Conservation (phyloP, 2,797 vertebrate species). For the Bovichtus variegatus region DNA sequence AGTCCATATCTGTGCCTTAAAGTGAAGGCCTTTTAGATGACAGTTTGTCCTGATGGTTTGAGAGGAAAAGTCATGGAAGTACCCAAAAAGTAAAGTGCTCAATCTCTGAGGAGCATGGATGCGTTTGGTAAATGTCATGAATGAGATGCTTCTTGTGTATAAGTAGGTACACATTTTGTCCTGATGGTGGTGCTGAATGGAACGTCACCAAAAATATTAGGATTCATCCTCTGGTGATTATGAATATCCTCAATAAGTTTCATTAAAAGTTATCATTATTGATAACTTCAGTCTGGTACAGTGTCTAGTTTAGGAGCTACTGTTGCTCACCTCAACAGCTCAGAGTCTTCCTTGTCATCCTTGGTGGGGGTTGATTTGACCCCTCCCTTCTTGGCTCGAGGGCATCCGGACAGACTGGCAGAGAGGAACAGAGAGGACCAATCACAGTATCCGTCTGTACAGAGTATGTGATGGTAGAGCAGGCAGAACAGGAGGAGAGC, state of each 20-base stretch:
- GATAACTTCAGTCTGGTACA: neutral
- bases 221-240: neutral
- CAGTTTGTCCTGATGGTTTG: neutral
- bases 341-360: conserved; percentile 98
- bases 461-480: neutral
- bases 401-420: conserved; percentile 96
- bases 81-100: neutral
- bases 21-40: too few species aligned
- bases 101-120: too few species aligned
- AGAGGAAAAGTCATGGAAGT: too few species aligned
- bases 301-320: neutral
- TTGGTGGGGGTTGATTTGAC: conserved; percentile 94
- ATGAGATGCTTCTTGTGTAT: neutral
- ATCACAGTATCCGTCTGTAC: neutral
- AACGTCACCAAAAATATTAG: neutral
- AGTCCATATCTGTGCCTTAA: too few species aligned
- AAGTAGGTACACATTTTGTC: neutral
- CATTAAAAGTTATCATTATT: neutral
- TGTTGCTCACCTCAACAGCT: conserved; percentile 91
- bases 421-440: conserved; percentile 29
- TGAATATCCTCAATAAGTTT: neutral
- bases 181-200: neutral
- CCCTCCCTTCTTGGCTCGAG: conserved; percentile 97
- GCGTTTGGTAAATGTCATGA: neutral
- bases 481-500: neutral